Evolutionary conservation across 2,888 invertebrate genomes (phyloP).

Genomic region (Beris morrisii): DNA sequence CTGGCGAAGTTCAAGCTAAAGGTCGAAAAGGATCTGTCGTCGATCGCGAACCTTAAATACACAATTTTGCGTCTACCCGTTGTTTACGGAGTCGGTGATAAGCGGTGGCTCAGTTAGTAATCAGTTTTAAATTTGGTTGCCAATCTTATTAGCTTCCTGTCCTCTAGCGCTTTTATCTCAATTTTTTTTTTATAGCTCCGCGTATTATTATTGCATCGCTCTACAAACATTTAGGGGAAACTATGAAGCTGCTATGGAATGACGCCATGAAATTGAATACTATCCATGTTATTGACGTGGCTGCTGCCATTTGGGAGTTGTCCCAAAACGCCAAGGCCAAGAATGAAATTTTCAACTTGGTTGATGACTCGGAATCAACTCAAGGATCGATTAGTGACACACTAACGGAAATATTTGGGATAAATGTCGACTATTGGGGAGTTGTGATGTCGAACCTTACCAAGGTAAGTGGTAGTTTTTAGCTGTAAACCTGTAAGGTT

Average conservation of each 20-base stretch:
- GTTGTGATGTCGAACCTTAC: conserved; percentile 78
- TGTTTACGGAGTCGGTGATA: conserved; percentile 85
- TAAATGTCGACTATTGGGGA: conserved; percentile 87
- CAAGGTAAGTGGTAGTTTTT: conserved; percentile 61
- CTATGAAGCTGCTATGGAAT: conserved; percentile 91
- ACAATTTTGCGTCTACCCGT: conserved; percentile 81
- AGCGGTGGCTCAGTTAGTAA: conserved; percentile 74
- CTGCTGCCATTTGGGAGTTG: conserved; percentile 77
- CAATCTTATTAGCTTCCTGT: conserved; percentile 38
- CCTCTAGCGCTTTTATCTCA: not conserved
- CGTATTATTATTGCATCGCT: conserved; percentile 84
- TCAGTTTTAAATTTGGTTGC: too few relatives aligned
- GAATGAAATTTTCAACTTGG: conserved; percentile 75
- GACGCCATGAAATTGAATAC: conserved; percentile 83
- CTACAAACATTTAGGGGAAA: conserved; percentile 84
- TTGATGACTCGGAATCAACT: conserved; percentile 79
- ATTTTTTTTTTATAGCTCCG: conserved; percentile 63
- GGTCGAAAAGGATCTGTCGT: conserved; percentile 76
- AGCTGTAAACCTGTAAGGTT: too few relatives aligned
- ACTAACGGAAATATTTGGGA: conserved; percentile 79
- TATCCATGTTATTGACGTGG: conserved; percentile 83
- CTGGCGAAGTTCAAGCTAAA: conserved; percentile 80
- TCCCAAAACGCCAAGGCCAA: conserved; percentile 59
- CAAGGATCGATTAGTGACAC: conserved; percentile 82
- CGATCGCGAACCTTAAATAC: conserved; percentile 68